These are phyloP conservation scores for Hydrocynus forskahlii DNA, from an alignment of 2,797 vertebrate genomes.

Conservation along the genomic window DNA sequence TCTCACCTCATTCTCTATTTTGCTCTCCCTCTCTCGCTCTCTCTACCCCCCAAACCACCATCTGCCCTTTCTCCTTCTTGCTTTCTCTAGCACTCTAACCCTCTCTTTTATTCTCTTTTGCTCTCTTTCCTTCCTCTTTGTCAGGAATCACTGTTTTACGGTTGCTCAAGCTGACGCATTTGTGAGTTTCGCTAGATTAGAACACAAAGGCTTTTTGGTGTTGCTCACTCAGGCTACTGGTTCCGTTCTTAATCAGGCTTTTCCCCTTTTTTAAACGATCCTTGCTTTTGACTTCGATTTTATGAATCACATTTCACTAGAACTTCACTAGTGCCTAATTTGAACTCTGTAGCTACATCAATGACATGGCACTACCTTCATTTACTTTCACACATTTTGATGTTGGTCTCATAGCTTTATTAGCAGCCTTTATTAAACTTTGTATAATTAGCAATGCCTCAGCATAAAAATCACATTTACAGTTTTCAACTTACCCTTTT, in stretches of 20 bases:
- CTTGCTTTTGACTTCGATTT: conserved; percentile 45
- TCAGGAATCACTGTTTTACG: conserved; percentile 55
- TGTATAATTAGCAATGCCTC: neutral
- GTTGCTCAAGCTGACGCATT: conserved; percentile 48
- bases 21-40: too few relatives aligned
- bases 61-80: too few relatives aligned
- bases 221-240: conserved; percentile 42
- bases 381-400: neutral
- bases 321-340: conserved; percentile 17
- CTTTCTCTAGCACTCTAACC: too few relatives aligned
- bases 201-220: conserved; percentile 44
- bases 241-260: conserved; percentile 57
- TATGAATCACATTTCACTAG: conserved; percentile 56
- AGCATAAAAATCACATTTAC: too few relatives aligned
- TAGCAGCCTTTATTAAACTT: too few relatives aligned
- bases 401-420: neutral
- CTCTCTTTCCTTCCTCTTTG: conserved; percentile 16
- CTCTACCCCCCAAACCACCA: neutral
- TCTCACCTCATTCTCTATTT: neutral
- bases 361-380: neutral
- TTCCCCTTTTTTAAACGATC: conserved; percentile 39
- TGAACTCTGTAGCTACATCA: neutral
- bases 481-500: too few relatives aligned
- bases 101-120: conserved; percentile 7
- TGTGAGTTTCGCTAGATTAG: conserved; percentile 50